Evolutionary conservation across 2,113 vertebrate genomes (phyloP).

Genomic region (Hiodon tergisus): DNA sequence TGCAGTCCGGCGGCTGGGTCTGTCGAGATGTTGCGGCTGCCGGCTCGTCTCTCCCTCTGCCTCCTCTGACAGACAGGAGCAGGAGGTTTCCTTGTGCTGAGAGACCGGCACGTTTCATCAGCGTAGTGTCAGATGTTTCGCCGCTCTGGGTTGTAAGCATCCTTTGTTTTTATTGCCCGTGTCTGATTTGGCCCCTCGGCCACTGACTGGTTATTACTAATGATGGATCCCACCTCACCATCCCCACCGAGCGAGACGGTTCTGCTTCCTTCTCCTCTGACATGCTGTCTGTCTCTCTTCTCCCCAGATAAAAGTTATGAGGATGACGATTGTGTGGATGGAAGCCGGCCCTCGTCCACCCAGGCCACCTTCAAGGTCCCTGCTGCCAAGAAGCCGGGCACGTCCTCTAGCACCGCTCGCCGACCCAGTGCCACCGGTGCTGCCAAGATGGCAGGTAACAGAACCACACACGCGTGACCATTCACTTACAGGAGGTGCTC

Average conservation of each 20-base stretch:
- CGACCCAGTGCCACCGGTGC: conserved; percentile 79
- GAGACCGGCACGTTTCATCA: no score
- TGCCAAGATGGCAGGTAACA: conserved; percentile 77
- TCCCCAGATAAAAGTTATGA: conserved; percentile 89
- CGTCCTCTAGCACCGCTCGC: conserved; percentile 71
- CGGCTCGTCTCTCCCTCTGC: neutral
- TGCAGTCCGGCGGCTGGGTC: neutral
- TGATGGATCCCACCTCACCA: conserved; percentile 41
- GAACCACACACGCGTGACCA: no score
- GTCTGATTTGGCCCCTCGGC: no score
- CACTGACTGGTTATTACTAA: neutral
- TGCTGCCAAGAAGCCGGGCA: conserved; percentile 83
- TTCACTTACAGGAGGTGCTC: no score
- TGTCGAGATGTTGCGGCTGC: no score
- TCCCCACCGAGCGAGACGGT: conserved; percentile 14
- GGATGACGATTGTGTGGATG: conserved; percentile 95
- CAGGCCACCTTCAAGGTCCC: conserved; percentile 90
- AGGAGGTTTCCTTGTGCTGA: no score
- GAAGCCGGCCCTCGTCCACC: conserved; percentile 81
- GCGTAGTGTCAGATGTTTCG: no score
- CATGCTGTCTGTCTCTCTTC: conserved; percentile 22
- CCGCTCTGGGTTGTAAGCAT: no score
- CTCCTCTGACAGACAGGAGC: conserved; percentile 3
- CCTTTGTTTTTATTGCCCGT: no score
- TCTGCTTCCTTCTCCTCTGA: conserved; percentile 12